phyloP scores from a whole-genome alignment of 2,888 invertebrate species.

The Drosophila neonasuta region DNA sequence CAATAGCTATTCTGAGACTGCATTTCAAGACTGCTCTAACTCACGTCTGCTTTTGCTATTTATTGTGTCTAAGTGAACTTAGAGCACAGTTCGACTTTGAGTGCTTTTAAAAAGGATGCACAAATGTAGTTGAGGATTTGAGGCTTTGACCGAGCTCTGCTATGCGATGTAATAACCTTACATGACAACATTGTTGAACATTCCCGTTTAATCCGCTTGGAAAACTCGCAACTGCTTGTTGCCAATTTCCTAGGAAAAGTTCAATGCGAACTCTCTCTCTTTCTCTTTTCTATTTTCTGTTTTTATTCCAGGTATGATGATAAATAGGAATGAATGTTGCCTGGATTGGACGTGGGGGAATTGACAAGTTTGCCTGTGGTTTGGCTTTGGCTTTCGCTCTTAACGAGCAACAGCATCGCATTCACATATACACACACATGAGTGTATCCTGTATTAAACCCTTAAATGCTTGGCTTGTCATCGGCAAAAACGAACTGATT shows the following conservation, averaged over 20 bases:
- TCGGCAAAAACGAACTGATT: slow-evolving; percentile 46
- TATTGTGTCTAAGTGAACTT: slow-evolving; percentile 51
- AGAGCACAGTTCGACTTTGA: slow-evolving; percentile 2
- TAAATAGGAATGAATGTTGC: slow-evolving; percentile 14
- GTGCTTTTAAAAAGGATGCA: slow-evolving; percentile 2
- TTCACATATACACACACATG: background rate
- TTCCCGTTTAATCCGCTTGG: slow-evolving; percentile 33
- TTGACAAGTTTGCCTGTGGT: slow-evolving; percentile 15
- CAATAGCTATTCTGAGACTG: slow-evolving; percentile 1
- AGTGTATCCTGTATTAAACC: slow-evolving; percentile 16
- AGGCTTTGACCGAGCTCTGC: background rate
- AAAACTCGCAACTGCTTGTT: slow-evolving; percentile 14
- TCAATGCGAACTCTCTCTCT: background rate
- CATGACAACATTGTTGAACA: slow-evolving; percentile 13
- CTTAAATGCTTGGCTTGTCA: slow-evolving; percentile 42
- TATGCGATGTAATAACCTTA: slow-evolving; percentile 7
- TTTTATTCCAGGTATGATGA: background rate
- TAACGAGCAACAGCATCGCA: slow-evolving; percentile 2
- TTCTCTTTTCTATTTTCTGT: background rate
- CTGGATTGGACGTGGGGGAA: slow-evolving; percentile 32
- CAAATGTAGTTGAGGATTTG: slow-evolving; percentile 11
- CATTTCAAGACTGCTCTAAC: background rate
- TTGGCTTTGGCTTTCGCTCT: background rate
- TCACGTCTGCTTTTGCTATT: slow-evolving; percentile 8
- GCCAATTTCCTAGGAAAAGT: slow-evolving; percentile 1